phyloP scores from a whole-genome alignment of 2,113 vertebrate genomes.

The Thunnus thynnus region DNA sequence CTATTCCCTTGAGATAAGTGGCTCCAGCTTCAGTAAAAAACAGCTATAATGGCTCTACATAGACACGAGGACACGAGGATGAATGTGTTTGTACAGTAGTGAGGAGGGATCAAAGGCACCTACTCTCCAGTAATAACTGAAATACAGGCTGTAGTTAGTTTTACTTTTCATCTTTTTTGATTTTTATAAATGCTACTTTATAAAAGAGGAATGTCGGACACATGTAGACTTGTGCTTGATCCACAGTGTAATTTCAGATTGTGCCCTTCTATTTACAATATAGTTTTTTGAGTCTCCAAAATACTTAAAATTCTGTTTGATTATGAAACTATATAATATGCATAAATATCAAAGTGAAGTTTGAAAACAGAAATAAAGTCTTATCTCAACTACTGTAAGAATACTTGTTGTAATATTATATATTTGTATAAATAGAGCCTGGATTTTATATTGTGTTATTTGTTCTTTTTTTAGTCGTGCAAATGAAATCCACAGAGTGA shows the following conservation, averaged over 20 bases:
- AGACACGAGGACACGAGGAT: slow-evolving; percentile 21
- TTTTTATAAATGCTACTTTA: not conserved
- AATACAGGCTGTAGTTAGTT: not conserved
- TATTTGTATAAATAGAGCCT: slow-evolving; percentile 15
- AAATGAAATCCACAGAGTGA: slow-evolving; percentile 10
- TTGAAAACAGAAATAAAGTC: not conserved
- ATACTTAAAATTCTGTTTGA: not conserved
- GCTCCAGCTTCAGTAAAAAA: slow-evolving; percentile 48
- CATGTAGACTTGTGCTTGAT: slow-evolving; percentile 46
- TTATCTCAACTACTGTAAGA: not conserved
- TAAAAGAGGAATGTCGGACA: slow-evolving; percentile 52
- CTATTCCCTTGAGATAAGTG: slow-evolving; percentile 46
- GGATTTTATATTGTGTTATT: not conserved
- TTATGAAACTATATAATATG: not conserved
- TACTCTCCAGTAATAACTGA: slow-evolving; percentile 13
- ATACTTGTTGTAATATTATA: not conserved
- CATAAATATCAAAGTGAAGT: not conserved
- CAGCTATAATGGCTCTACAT: slow-evolving; percentile 37
- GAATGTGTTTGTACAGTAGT: slow-evolving; percentile 7
- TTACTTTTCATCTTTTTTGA: slow-evolving; percentile 1
- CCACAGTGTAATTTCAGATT: not conserved
- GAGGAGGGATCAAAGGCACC: slow-evolving; percentile 20
- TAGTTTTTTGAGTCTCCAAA: not conserved
- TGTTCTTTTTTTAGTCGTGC: slow-evolving; percentile 7
- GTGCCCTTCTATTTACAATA: not conserved